Evolutionary conservation across 2,888 invertebrate genomes (phyloP), one percentile per base, ranked within the genome.

Genomic region (Hanleya hanleyi): DNA sequence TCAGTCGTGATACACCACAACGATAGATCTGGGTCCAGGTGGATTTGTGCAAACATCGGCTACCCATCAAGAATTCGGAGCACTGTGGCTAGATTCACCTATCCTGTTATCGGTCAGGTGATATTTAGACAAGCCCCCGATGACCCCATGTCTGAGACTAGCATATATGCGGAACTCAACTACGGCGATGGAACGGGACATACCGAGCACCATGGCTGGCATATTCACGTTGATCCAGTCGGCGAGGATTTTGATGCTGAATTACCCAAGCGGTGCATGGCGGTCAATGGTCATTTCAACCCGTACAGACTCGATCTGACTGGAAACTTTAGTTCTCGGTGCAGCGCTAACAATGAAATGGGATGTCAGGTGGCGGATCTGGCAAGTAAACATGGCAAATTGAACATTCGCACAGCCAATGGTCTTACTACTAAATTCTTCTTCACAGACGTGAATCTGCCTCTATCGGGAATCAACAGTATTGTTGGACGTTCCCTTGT

Each of bases 301-400:
- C 97, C 97, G 0, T 94, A 94, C 82, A 93, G 94, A 81, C 93
- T 94, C 41, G 78, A 81, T 18, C 67, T 81, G 6, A 73, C 72
- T 0, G 81, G 83, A 3, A 76, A 82, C 51, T 87, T 86, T 67
- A 67, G 69, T 3, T 67, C 74, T 6, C 68, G 80, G 35, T 86
- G 86, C 71, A 50, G 33, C n/a, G n/a, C 47, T 1, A n/a, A 66
- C 89, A 95, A 96, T 85, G 97, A 96, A 0, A 91, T 96, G 66
- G 92, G 97, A 2, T 98, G 98, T 88, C 95, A 97, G 86, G 95
- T 97, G 0, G 97, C 97, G 0, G 96, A 97, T 86, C 89, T 97
- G 67, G 87, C 87, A 0, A 78, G 79, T 0, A 90, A 89, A 76
- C 84, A 84, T 38, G 82, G 80, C 0, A 62, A 76, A 33, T 66